Conservation (phyloP, 2,113 vertebrate species). For the Tenrec ecaudatus region DNA sequence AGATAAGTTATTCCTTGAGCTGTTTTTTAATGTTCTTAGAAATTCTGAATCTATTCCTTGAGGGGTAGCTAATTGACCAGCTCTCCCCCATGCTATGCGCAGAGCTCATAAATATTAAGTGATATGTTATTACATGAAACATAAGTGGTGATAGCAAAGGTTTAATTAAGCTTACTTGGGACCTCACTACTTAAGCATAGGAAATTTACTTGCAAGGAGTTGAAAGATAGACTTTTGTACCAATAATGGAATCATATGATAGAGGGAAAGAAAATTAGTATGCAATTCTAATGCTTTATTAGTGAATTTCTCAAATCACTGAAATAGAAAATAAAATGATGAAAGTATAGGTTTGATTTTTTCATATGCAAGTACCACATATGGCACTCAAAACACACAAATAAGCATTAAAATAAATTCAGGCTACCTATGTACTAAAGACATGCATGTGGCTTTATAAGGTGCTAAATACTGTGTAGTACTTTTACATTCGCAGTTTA, state of each 20-base stretch:
- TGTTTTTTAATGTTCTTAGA: background rate
- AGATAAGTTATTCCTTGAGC: background rate
- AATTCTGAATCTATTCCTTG: background rate
- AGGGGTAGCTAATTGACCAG: background rate
- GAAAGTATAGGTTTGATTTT: background rate
- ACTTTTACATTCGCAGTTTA: no score
- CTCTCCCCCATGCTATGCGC: background rate
- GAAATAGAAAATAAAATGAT: background rate
- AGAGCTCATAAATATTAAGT: background rate
- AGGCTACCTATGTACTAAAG: background rate
- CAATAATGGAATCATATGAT: background rate
- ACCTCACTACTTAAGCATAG: background rate
- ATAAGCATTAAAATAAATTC: background rate
- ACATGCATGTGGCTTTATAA: background rate
- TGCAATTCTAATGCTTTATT: no score
- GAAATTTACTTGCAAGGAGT: background rate
- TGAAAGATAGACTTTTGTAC: background rate
- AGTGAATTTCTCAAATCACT: background rate
- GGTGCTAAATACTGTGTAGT: no score
- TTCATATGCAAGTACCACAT: background rate
- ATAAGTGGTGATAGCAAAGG: background rate
- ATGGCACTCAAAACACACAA: background rate
- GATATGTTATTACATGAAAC: background rate
- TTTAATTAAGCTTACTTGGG: background rate
- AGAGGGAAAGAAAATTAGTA: background rate